These are phyloP conservation scores for Atherinosoma microstoma DNA, from an alignment of 2,797 vertebrate species.

Conservation along the genomic window DNA sequence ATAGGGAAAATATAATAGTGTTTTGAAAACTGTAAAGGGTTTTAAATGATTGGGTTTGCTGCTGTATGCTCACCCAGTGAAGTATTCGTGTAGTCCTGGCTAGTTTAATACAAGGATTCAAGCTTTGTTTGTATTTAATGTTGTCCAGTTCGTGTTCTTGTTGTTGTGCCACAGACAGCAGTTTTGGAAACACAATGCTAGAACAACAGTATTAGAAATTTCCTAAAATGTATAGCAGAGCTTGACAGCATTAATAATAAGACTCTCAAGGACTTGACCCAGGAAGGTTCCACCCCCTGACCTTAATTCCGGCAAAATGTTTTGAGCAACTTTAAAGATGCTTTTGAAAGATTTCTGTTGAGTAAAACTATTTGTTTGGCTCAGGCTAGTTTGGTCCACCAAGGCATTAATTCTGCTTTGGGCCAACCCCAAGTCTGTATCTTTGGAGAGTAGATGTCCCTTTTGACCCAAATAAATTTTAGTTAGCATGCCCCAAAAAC, in stretches of 20 bases:
- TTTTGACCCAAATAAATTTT: constrained; percentile 71
- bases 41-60: not conserved
- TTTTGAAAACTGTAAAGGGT: not conserved
- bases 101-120: constrained; percentile 37
- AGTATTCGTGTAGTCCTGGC: constrained; percentile 7
- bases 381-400: constrained; percentile 53
- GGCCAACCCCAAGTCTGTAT: constrained; percentile 38
- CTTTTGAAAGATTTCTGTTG: constrained; percentile 39
- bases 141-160: constrained; percentile 12
- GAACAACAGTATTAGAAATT: constrained; percentile 12
- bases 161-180: constrained; percentile 18
- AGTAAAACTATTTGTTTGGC: constrained; percentile 58
- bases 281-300: constrained; percentile 6
- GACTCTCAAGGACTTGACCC: constrained; percentile 10
- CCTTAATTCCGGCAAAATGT: constrained; percentile 41
- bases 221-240: constrained; percentile 9
- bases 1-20: not conserved
- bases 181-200: constrained; percentile 9
- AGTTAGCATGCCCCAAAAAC: constrained; percentile 64
- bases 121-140: constrained; percentile 31
- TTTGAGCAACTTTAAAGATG: constrained; percentile 36
- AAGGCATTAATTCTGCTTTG: constrained; percentile 63
- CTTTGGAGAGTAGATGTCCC: constrained; percentile 54
- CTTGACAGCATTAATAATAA: constrained; percentile 9
- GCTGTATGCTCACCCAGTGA: not conserved